Percentiles rank a stretch among this genome's conserved stretches.
phyloP scores from a whole-genome alignment of 1,140 invertebrate genomes.

The Listronotus oregonensis region DNA sequence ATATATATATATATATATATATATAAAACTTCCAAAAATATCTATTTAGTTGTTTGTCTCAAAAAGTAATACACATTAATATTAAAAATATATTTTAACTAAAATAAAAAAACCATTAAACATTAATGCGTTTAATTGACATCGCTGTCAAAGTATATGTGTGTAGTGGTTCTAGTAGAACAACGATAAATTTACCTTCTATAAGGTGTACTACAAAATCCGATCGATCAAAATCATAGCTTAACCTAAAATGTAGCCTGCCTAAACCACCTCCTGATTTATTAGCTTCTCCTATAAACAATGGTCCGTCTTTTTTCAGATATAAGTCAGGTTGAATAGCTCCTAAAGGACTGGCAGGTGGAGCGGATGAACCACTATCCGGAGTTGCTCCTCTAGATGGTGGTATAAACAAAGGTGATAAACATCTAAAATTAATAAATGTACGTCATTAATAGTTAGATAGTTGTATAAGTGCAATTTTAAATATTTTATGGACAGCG shows the following conservation, averaged over 20 bases:
- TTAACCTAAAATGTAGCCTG: conserved; percentile 80
- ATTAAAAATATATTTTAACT: too few species aligned
- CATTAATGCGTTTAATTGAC: too few species aligned
- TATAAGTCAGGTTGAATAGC: conserved; percentile 86
- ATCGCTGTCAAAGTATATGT: too few species aligned
- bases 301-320: conserved; percentile 71
- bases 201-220: conserved; percentile 87
- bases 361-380: conserved; percentile 48
- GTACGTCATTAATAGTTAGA: too few species aligned
- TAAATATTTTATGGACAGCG: too few species aligned
- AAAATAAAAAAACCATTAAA: too few species aligned
- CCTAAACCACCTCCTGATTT: conserved; percentile 69
- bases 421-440: conserved; percentile 58
- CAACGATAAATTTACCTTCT: conserved; percentile 76
- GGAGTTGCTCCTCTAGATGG: conserved; percentile 60
- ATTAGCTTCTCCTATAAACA: conserved; percentile 68
- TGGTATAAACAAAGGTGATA: conserved; percentile 75
- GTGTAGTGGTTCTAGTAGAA: too few species aligned
- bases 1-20: too few species aligned
- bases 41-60: too few species aligned
- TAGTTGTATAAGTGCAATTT: too few species aligned
- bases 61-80: too few species aligned
- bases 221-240: conserved; percentile 87
- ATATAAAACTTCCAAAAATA: too few species aligned
- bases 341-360: conserved; percentile 75